phyloP scores from a whole-genome alignment of 1,140 invertebrate species.

The Drosophila santomea region DNA sequence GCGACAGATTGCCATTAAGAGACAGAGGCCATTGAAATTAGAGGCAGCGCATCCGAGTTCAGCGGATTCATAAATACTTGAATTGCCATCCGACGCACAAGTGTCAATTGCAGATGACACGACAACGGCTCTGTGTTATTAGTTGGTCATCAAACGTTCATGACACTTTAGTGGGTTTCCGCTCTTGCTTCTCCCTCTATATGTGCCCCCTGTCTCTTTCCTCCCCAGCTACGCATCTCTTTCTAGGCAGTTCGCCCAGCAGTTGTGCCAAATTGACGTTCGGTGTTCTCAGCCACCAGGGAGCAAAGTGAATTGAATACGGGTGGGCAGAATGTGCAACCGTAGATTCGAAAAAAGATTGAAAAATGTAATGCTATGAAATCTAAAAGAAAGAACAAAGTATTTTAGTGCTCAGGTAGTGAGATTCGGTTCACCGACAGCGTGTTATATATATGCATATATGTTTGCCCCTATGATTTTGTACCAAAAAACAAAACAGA shows the following conservation, averaged over 20 bases:
- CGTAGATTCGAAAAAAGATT: no score
- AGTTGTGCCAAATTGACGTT: conserved; percentile 70
- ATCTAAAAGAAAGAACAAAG: background rate
- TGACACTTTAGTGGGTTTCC: conserved; percentile 47
- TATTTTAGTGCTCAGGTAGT: no score
- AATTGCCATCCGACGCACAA: conserved; percentile 61
- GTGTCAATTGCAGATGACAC: conserved; percentile 71
- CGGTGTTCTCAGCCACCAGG: conserved; percentile 38
- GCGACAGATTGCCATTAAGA: conserved; percentile 50
- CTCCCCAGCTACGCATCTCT: conserved; percentile 2
- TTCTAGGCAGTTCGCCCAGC: conserved; percentile 47
- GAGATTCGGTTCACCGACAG: background rate
- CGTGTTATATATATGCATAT: no score
- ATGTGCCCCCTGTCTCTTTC: conserved; percentile 8
- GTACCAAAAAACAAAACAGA: no score
- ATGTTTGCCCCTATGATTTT: no score
- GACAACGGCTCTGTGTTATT: conserved; percentile 49
- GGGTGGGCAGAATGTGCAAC: conserved; percentile 6
- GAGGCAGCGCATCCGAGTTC: conserved; percentile 59
- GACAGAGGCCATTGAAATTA: conserved; percentile 62
- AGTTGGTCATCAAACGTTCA: conserved; percentile 41
- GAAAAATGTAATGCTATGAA: background rate
- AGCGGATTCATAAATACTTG: conserved; percentile 63
- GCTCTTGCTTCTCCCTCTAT: background rate
- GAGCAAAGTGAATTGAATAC: conserved; percentile 1